phyloP scores from a whole-genome alignment of 2,797 vertebrate genomes.

The Champsocephalus esox region DNA sequence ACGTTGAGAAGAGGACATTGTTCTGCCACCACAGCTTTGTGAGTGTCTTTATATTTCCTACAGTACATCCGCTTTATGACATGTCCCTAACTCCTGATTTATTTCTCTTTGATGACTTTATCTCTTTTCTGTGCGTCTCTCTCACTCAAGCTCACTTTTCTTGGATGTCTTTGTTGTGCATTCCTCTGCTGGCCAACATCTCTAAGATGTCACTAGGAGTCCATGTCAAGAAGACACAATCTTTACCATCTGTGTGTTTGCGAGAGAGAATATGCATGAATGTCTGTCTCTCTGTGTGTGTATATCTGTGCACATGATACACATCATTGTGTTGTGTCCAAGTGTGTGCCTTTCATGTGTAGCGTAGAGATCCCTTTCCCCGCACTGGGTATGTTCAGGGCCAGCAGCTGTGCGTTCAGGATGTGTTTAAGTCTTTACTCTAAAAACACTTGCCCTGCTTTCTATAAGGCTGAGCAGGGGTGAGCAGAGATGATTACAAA shows the following conservation, averaged over 20 bases:
- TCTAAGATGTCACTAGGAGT: slow-evolving; percentile 14
- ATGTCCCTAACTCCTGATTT: neutral
- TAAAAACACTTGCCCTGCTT: slow-evolving; percentile 76
- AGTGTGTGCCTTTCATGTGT: slow-evolving; percentile 35
- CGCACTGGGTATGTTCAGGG: slow-evolving; percentile 69
- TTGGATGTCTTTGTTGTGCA: slow-evolving; percentile 26
- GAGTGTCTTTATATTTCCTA: neutral
- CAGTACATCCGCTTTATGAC: neutral
- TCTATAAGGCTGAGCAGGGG: slow-evolving; percentile 67
- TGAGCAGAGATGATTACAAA: slow-evolving; percentile 71
- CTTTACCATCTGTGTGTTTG: slow-evolving; percentile 31
- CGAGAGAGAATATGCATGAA: slow-evolving; percentile 3
- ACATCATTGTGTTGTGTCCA: slow-evolving; percentile 14
- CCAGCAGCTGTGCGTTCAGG: slow-evolving; percentile 78
- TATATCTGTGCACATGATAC: slow-evolving; percentile 17
- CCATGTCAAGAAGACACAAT: slow-evolving; percentile 37
- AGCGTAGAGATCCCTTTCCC: slow-evolving; percentile 58
- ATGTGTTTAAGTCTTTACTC: slow-evolving; percentile 73
- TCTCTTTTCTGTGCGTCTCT: slow-evolving; percentile 16
- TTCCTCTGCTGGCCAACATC: slow-evolving; percentile 19
- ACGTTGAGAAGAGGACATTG: slow-evolving; percentile 6
- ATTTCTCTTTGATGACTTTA: slow-evolving; percentile 1
- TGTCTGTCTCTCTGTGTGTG: slow-evolving; percentile 30
- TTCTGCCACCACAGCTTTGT: slow-evolving; percentile 13
- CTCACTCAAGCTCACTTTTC: slow-evolving; percentile 12